phyloP scores from a whole-genome alignment of 2,797 vertebrate species.

The Lagorchestes hirsutus region DNA sequence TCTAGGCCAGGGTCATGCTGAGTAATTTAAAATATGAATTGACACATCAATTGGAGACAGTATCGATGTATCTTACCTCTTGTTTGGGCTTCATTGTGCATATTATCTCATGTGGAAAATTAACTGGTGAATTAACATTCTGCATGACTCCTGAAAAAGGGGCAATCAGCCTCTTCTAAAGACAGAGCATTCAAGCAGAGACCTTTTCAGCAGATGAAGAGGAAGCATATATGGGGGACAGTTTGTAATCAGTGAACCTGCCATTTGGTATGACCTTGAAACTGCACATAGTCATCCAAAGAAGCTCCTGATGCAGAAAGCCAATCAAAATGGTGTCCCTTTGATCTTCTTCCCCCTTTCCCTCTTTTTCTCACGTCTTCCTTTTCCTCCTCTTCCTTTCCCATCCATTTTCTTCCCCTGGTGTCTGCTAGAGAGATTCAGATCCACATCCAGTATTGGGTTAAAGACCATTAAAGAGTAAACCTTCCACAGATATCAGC shows the following conservation, averaged over 20 bases:
- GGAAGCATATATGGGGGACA: not conserved
- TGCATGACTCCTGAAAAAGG: constrained; percentile 56
- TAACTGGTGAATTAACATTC: constrained; percentile 76
- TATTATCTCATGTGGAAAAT: constrained; percentile 81
- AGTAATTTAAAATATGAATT: constrained; percentile 69
- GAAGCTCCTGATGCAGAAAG: not conserved
- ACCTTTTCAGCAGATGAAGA: not conserved
- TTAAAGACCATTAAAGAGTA: not conserved
- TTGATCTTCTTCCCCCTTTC: not conserved
- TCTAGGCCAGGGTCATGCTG: constrained; percentile 51
- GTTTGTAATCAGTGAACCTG: not conserved
- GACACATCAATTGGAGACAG: constrained; percentile 74
- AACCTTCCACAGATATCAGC: not conserved
- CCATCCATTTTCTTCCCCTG: not conserved
- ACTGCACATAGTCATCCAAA: not conserved
- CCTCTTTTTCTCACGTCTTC: not conserved
- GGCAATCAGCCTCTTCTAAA: constrained; percentile 53
- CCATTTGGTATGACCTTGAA: not conserved
- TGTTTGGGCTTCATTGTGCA: constrained; percentile 67
- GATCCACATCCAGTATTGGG: not conserved
- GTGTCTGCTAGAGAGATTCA: not conserved
- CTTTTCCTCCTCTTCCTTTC: not conserved
- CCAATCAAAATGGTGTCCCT: not conserved
- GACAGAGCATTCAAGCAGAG: not conserved
- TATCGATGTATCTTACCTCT: constrained; percentile 52